phyloP scores from a whole-genome alignment of 2,797 vertebrate genomes.

The Danionella dracula region DNA sequence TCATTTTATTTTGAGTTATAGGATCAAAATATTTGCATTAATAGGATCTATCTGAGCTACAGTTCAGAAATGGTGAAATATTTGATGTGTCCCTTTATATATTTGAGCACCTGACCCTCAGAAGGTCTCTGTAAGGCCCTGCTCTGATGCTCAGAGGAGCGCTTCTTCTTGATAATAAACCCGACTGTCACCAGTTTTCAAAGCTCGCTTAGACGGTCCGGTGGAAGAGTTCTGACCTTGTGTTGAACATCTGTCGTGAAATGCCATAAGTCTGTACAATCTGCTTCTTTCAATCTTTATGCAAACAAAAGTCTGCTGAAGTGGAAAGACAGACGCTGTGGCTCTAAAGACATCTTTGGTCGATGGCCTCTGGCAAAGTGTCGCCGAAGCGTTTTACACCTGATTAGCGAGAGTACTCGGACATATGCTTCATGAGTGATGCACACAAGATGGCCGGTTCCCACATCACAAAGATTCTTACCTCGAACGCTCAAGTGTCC shows the following conservation, averaged over 20 bases:
- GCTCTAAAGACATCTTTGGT: slow-evolving; percentile 40
- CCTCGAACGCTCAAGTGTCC: slow-evolving; percentile 61
- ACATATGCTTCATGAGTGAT: slow-evolving; percentile 57
- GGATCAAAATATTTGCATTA: too few relatives aligned
- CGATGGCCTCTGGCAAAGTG: slow-evolving; percentile 52
- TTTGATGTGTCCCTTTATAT: too few relatives aligned
- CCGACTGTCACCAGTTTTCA: slow-evolving; percentile 18
- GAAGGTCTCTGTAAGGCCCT: too few relatives aligned
- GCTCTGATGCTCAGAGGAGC: too few relatives aligned
- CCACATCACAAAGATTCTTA: slow-evolving; percentile 33
- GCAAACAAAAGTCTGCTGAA: slow-evolving; percentile 48
- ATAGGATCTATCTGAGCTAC: too few relatives aligned
- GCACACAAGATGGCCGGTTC: slow-evolving; percentile 16
- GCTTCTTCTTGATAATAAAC: too few relatives aligned
- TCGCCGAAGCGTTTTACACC: slow-evolving; percentile 63
- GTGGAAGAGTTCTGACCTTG: slow-evolving; percentile 48
- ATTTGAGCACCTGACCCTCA: too few relatives aligned
- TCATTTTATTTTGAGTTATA: too few relatives aligned
- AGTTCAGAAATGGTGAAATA: too few relatives aligned
- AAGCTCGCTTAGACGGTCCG: slow-evolving; percentile 45
- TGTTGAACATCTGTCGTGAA: slow-evolving; percentile 64
- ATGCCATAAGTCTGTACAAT: slow-evolving; percentile 64
- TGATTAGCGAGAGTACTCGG: slow-evolving; percentile 64
- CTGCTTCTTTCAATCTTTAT: slow-evolving; percentile 48
- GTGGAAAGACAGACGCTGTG: slow-evolving; percentile 59